These are phyloP conservation scores for Tetrax tetrax DNA, from an alignment of 2,113 vertebrate species.

Conservation along the genomic window DNA sequence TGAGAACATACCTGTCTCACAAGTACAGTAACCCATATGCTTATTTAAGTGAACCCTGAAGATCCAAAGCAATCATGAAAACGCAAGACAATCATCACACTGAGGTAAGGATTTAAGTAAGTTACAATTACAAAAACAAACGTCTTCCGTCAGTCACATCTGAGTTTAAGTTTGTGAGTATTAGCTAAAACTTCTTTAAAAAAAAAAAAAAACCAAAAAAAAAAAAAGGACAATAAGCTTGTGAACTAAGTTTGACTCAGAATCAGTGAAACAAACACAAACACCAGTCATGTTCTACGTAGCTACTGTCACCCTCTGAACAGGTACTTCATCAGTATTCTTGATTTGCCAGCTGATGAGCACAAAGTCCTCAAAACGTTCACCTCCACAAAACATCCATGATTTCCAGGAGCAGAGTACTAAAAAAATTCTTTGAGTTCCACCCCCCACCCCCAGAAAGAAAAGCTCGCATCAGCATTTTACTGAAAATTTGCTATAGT, in stretches of 20 bases:
- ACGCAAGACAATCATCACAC: not conserved
- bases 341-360: not conserved
- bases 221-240: not conserved
- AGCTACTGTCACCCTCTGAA: not conserved
- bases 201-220: not conserved
- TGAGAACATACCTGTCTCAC: not conserved
- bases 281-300: not conserved
- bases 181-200: not conserved
- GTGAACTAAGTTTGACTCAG: not conserved
- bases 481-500: not conserved
- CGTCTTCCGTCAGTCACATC: not conserved
- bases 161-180: not conserved
- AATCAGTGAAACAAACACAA: not conserved
- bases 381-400: not conserved
- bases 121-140: not conserved
- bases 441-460: rapidly evolving
- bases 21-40: not conserved
- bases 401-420: not conserved
- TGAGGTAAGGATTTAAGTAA: not conserved
- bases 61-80: not conserved
- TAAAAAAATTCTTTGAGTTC: not conserved
- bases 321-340: not conserved
- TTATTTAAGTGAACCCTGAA: not conserved
- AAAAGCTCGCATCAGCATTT: not conserved
- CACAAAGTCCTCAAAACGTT: not conserved